Base-by-base conservation (phyloP, 2,797 vertebrate genomes). In the Ctenopoma kingsleyae region DNA sequence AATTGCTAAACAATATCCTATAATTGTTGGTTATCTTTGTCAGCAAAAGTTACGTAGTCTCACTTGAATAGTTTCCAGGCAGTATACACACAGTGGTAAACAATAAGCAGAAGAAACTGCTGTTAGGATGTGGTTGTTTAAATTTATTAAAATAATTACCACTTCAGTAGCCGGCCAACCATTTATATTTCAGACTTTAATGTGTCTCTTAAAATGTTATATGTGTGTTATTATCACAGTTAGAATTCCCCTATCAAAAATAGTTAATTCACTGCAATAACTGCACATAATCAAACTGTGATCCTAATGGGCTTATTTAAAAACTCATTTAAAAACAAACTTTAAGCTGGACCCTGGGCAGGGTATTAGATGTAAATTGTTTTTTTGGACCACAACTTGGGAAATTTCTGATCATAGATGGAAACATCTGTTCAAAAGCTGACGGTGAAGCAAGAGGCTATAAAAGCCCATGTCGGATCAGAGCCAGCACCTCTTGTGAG, bases 401-500 rank as follows among this genome's bases (percentile, higher is more conserved):
- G 90, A 93, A 93, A 92, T 72, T 71, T 87, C 43, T 20, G 80
- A 83, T 93, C 92, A 92, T 89, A 68, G 81, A 74, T 91, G 89
- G 89, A 92, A 92, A 92, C 84, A 87, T 91, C 74, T 89, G 83
- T 81, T 88, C 65, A 78, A 46, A 74, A 55, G 68, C 80, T 5
- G 62, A 46, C 74, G 84, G 71, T 67, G 46, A 81, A 81, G 79
- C 76, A 58, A 68, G 56, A 56, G 69, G 73, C 72, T 44, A 8
- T 62, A 70, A 70, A 78, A 71, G 77, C 78, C 72, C 78, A 67
- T 71, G 23, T 19, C 44, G 48, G 51, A 49, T 6, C 51, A 0
- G 50, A 75, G 53, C 87, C 89, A 87, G 82, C 67, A 30, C 53
- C 55, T 76, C 67, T 74, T 80, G 63, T 68, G 78, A 77, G 77